Conservation (phyloP, 2,113 vertebrate species). For the Antennarius striatus region DNA sequence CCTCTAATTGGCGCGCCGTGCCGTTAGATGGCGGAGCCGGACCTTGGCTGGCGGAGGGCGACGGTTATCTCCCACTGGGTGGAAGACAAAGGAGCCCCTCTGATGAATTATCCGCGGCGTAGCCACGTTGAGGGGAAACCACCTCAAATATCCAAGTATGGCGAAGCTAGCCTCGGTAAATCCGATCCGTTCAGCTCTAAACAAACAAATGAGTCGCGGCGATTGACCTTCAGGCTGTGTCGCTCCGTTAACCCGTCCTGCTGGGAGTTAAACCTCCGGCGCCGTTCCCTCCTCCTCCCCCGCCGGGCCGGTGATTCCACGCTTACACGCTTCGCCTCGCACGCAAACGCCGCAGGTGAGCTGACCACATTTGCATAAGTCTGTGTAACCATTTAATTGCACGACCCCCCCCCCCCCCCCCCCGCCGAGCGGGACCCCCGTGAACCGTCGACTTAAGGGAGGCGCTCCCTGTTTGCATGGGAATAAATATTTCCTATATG, state of each 20-base stretch:
- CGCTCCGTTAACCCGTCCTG: slow-evolving; percentile 65
- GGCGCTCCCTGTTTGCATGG: slow-evolving; percentile 33
- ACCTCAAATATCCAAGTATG: slow-evolving; percentile 51
- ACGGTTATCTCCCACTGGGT: slow-evolving; percentile 39
- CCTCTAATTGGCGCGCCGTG: slow-evolving; percentile 67
- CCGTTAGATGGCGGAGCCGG: slow-evolving; percentile 56
- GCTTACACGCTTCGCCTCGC: slow-evolving; percentile 42
- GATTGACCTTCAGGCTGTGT: slow-evolving; percentile 73
- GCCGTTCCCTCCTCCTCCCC: slow-evolving; percentile 34
- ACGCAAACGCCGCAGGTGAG: slow-evolving; percentile 58
- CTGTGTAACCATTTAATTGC: slow-evolving; percentile 50
- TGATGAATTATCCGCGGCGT: slow-evolving; percentile 51
- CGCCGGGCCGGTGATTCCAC: slow-evolving; percentile 45
- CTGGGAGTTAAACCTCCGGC: slow-evolving; percentile 70
- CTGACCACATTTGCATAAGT: slow-evolving; percentile 67
- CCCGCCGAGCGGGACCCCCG: slow-evolving; percentile 46
- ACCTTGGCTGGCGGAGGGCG: slow-evolving; percentile 56
- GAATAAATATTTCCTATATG: slow-evolving; percentile 59
- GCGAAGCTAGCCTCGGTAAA: slow-evolving; percentile 51
- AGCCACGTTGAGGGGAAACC: too few species aligned
- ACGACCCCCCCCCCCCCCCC: slow-evolving; percentile 55
- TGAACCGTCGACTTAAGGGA: slow-evolving; percentile 37
- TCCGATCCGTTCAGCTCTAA: slow-evolving; percentile 51
- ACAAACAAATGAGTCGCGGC: slow-evolving; percentile 63
- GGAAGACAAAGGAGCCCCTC: slow-evolving; percentile 47